Base-by-base conservation (phyloP, 2,797 vertebrate genomes). In the Hyperoplus immaculatus region DNA sequence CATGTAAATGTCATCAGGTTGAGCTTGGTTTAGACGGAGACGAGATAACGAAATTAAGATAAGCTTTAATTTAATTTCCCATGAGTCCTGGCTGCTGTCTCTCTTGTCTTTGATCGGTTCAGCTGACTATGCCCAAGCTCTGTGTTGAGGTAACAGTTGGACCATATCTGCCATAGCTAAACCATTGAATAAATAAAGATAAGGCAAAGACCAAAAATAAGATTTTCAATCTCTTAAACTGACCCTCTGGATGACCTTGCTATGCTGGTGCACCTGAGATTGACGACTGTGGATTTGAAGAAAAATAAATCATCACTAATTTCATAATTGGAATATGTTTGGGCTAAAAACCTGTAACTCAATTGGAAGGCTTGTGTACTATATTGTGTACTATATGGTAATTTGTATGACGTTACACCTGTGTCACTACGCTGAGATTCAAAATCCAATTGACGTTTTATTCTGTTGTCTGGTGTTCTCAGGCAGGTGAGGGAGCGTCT, bases 401-500 rank as follows among this genome's bases (percentile, higher is more conserved):
- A 2, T 5, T 21, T 36, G 29, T 13, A 8, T 21, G 15, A 47
- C 12, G 6, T 8, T 47, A 9, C 4, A 16, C 4, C 5, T 29
- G 15, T 29, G 15, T 41, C 14, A 15, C 8, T 60, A 45, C 9
- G 49, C 5, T 46, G n/a, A 58, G 2, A 64, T 58, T 8, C 12
- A 59, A 59, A 45, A 10, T 5, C 2, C 9, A 46, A 15, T 13
- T 49, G 14, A 29, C 29, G 5, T 68, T 62, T 38, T 0, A 29
- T 58, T 36, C 12, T 63, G 15, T 69, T 62, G 14, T 80, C 15
- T 62, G 63, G 7, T 77, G 41, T 78, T 79, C 59, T 73, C 87
- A 99, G 97, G 72, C 94, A 97, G 95, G 96, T 98, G 88, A 96
- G 95, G 86, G 89, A 95, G 58, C 95, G 90, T 72, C 93, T 99